phyloP scores from a whole-genome alignment of 2,888 invertebrate species.

The Tachina grossa region DNA sequence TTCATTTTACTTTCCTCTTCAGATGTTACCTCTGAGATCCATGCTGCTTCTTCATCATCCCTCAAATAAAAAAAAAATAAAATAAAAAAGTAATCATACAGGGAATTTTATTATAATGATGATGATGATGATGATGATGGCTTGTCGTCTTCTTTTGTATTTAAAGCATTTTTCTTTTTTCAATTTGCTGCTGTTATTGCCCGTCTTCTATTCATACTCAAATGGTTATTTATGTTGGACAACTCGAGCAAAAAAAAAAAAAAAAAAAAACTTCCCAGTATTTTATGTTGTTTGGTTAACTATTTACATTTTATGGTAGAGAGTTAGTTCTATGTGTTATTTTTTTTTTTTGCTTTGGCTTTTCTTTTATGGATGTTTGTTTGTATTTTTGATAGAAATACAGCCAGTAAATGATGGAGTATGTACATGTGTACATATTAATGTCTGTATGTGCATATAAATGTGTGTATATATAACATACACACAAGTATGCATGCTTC shows the following conservation, averaged over 20 bases:
- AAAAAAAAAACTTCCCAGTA: conserved; percentile 67
- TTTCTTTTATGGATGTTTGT: conserved; percentile 45
- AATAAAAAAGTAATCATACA: conserved; percentile 37
- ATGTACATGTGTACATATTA: not conserved
- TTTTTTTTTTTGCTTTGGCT: conserved; percentile 15
- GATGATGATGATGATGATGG: conserved; percentile 12
- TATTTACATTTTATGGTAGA: conserved; percentile 63
- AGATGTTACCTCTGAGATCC: conserved; percentile 27
- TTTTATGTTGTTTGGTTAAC: conserved; percentile 58
- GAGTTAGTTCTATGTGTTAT: not conserved
- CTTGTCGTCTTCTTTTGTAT: conserved; percentile 44
- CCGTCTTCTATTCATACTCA: conserved; percentile 58
- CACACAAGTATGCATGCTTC: conserved; percentile 19
- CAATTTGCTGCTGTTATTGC: conserved; percentile 21
- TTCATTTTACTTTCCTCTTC: conserved; percentile 60
- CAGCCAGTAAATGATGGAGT: not conserved
- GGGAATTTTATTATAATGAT: conserved; percentile 49
- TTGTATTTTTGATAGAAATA: conserved; percentile 44
- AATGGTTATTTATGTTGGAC: conserved; percentile 46
- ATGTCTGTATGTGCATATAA: not conserved
- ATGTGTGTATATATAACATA: not conserved
- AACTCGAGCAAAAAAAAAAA: conserved; percentile 15
- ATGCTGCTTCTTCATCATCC: conserved; percentile 59
- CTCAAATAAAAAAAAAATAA: conserved; percentile 51
- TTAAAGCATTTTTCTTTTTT: conserved; percentile 32